Evolutionary conservation across 2,797 vertebrate species (phyloP).

Genomic region (Graptemys geographica): DNA sequence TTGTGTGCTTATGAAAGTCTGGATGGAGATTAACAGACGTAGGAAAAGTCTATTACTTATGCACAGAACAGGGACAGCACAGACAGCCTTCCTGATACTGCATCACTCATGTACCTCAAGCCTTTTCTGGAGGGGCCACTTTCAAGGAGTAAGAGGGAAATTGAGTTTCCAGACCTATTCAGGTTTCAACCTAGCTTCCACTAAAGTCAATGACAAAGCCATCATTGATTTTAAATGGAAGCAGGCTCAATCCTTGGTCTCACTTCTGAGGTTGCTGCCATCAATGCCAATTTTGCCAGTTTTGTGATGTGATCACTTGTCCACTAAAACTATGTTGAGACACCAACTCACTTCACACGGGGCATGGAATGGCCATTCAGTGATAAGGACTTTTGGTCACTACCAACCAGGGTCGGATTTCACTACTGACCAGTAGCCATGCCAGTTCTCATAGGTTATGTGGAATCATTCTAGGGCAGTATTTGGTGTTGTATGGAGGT

Average conservation of each 20-base stretch:
- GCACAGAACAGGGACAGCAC: not conserved
- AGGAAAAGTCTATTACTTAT: not conserved
- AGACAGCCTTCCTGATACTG: not conserved
- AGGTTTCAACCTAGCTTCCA: slow-evolving; percentile 15
- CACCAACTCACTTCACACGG: not conserved
- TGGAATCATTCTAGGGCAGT: not conserved
- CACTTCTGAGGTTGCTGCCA: slow-evolving; percentile 44
- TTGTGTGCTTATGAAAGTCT: not conserved
- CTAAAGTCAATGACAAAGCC: not conserved
- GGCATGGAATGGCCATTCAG: slow-evolving; percentile 28
- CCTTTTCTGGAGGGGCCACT: not conserved
- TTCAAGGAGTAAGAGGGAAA: not conserved
- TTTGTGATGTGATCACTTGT: slow-evolving; percentile 23
- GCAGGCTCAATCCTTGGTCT: slow-evolving; percentile 2
- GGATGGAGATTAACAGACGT: not conserved
- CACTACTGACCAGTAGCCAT: not conserved
- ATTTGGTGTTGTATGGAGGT: not conserved
- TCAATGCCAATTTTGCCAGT: slow-evolving; percentile 27
- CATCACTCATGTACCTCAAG: not conserved
- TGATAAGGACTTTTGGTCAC: slow-evolving; percentile 26
- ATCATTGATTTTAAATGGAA: not conserved
- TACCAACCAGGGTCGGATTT: not conserved
- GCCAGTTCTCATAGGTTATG: not conserved
- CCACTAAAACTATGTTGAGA: slow-evolving; percentile 25
- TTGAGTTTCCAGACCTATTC: not conserved